Conservation (phyloP, 2,797 vertebrate species). For the Paratrypauchen microcephalus region DNA sequence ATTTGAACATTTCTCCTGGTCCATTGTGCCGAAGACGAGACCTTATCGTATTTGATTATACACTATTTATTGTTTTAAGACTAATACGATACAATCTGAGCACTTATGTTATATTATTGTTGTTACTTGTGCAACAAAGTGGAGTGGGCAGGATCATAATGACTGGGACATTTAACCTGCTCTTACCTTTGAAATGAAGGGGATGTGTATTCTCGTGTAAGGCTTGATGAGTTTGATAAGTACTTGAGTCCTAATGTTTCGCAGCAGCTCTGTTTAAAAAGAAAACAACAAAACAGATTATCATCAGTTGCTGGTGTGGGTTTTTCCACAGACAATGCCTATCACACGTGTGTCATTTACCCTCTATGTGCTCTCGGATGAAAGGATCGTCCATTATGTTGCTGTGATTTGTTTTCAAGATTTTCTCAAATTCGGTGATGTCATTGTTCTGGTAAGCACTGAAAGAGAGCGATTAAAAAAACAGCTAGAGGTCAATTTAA, state of each 20-base stretch:
- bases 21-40: too few species aligned
- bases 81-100: too few species aligned
- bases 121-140: too few species aligned
- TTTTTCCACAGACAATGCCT: constrained; percentile 1
- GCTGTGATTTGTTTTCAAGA: constrained; percentile 99
- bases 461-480: constrained; percentile 30
- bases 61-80: too few species aligned
- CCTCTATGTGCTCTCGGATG: constrained; percentile 99
- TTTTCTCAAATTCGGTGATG: constrained; percentile 99
- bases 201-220: constrained; percentile 99
- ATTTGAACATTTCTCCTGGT: too few species aligned
- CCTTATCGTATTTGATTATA: too few species aligned
- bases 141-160: background rate
- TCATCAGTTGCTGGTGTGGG: background rate
- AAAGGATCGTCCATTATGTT: constrained; percentile 99
- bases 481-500: constrained; percentile 40
- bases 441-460: constrained; percentile 99
- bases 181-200: constrained; percentile 99
- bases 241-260: constrained; percentile 99
- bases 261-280: constrained; percentile 90
- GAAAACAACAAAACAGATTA: constrained; percentile 9
- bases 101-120: too few species aligned
- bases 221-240: constrained; percentile 99
- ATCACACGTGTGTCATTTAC: constrained; percentile 60
- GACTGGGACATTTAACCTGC: background rate